Base-by-base conservation (phyloP, 2,888 invertebrate genomes). In the Camptogramma bilineatum region DNA sequence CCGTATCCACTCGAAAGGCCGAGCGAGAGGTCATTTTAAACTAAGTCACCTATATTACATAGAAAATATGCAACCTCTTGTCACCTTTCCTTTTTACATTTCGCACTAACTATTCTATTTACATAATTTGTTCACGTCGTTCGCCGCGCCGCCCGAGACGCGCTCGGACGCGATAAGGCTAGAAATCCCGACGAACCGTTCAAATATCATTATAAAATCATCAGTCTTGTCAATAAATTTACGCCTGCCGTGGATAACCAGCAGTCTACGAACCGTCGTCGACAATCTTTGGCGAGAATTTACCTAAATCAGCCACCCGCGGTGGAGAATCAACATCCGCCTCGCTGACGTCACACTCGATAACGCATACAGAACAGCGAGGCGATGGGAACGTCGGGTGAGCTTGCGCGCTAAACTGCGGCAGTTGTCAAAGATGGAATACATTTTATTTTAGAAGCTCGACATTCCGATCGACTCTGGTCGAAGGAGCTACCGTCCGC, bases 181-280 rank as follows among this genome's bases (percentile, higher is more conserved):
- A 75, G 75, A 75, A 66, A 73, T 69, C 68, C 68, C 74, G 76
- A 74, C 78, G 75, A 73, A 72, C 78, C 75, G 62, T 68, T 79
- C 76, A 79, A 84, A 85, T 85, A 87, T 86, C 86, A 84, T 88
- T 85, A 88, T 88, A 91, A 90, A 90, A 81, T 84, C 84, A 89
- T 92, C 92, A 92, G 92, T 92, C 92, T 92, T 91, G 88, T 90
- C 80, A 84, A 81, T 85, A 84, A 85, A 84, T 84, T 83, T 80
- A 78, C 82, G 79, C 79, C 83, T 75, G 84, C 85, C 82, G 81
- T 74, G 73, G 76, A 72, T 69, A 71, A 71, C 68, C 77, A 79
- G 80, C 82, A 78, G 83, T 74, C 76, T 77, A 77, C 67, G 71
- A 77, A 70, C 78, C 80, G 76, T 71, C 74, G 78, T 78, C 81